phyloP scores from a whole-genome alignment of 2,113 vertebrate species.

The Scophthalmus maximus region DNA sequence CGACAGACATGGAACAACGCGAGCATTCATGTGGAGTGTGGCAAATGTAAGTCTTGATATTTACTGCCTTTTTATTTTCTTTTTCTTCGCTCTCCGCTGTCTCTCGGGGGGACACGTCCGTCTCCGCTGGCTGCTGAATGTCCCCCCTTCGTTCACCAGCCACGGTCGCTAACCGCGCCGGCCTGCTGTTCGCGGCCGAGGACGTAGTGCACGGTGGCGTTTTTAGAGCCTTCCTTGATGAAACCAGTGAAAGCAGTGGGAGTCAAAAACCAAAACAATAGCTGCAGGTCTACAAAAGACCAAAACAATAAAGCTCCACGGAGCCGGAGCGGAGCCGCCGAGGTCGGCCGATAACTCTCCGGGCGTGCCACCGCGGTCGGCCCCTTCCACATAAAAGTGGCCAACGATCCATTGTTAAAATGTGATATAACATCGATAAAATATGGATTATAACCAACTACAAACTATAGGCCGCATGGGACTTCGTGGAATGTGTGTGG shows the following conservation, averaged over 20 bases:
- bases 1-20: not conserved
- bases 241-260: not conserved
- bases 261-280: not conserved
- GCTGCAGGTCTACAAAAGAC: not conserved
- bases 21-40: not conserved
- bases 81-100: not conserved
- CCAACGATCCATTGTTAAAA: not conserved
- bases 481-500: constrained; percentile 10
- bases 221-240: not conserved
- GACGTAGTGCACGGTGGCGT: not conserved
- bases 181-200: not conserved
- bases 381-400: not conserved
- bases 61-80: not conserved
- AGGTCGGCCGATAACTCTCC: not conserved
- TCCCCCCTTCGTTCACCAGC: not conserved
- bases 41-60: no score
- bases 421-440: not conserved
- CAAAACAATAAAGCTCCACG: not conserved
- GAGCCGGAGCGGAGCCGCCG: not conserved
- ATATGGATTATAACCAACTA: not conserved
- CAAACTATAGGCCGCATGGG: not conserved
- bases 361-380: not conserved
- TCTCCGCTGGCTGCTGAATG: not conserved
- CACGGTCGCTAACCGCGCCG: not conserved
- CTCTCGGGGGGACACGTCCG: not conserved